Conservation (phyloP, 1,140 invertebrate species). For the Heliconius eleuchia region DNA sequence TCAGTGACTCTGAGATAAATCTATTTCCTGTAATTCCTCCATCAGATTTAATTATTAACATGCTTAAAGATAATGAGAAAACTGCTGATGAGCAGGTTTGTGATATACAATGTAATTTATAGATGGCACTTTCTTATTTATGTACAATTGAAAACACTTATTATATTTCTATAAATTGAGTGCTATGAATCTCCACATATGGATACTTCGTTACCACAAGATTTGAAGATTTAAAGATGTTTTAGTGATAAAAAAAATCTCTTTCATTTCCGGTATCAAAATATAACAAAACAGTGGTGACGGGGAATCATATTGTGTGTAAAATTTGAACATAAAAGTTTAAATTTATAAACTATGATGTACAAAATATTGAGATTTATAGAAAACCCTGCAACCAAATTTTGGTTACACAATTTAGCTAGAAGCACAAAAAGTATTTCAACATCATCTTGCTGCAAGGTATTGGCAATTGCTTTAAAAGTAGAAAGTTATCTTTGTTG, state of each 20-base stretch:
- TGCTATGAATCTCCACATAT: conserved; percentile 66
- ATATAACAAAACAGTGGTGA: conserved; percentile 61
- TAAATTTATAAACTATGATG: conserved; percentile 61
- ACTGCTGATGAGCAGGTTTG: conserved; percentile 72
- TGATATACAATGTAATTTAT: conserved; percentile 32
- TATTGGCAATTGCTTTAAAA: conserved; percentile 45
- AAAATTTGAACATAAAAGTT: conserved; percentile 23
- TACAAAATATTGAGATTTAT: conserved; percentile 56
- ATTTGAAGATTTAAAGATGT: neutral
- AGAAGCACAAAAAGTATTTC: conserved; percentile 65
- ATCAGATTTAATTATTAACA: conserved; percentile 49
- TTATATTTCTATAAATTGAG: conserved; percentile 9
- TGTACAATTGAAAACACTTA: neutral
- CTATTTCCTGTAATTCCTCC: conserved; percentile 61
- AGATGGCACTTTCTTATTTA: conserved; percentile 1
- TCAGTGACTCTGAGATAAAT: conserved; percentile 75
- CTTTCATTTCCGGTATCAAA: conserved; percentile 58
- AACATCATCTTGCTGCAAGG: conserved; percentile 70
- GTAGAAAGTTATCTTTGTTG: conserved; percentile 12
- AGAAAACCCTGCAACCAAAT: conserved; percentile 49
- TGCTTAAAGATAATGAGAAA: conserved; percentile 50
- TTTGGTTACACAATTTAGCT: conserved; percentile 55
- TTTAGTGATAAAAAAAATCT: conserved; percentile 5
- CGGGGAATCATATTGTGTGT: conserved; percentile 61
- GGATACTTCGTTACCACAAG: conserved; percentile 63